Base-by-base conservation (phyloP, 2,797 vertebrate species). In the Xiphorhynchus erythropygius region DNA sequence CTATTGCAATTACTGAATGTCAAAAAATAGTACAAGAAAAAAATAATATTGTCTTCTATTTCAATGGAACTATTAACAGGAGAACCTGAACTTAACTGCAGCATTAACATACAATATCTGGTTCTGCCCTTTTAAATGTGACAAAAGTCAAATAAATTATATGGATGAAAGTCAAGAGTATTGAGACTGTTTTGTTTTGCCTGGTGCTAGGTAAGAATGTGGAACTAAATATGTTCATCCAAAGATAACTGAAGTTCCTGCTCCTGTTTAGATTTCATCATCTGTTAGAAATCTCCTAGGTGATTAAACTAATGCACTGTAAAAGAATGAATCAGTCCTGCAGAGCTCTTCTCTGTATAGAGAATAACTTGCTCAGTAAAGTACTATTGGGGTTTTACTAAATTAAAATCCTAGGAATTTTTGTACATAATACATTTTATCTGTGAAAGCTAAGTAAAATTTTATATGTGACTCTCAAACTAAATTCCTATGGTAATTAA, bases 301-400 rank as follows among this genome's bases (percentile, higher is more conserved):
- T 95, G 91, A 97, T 97, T 97, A 96, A 96, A 97, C 90, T 95
- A 97, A 97, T 96, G 94, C 91, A 89, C 91, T 95, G 70, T 95
- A 93, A 97, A 97, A 96, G 74, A 97, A 96, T 90, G 87, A 89
- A 93, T 80, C 74, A 92, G 68, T 90, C 76, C 77, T 95, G 82
- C 75, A 87, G 90, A 94, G 89, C 71, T 97, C 60, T 52, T 96
- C 87, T 81, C 86, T 87, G 60, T 73, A 87, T 50, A 90, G 92
- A 89, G 91, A 97, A 95, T 94, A 96, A 90, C 81, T 93, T 95
- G 81, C 67, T 94, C 6, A 1, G 88, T 93, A 92, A 92, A 93
- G 65, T 91, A 91, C 84, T 94, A 53, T 23, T 97, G 96, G 79
- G 94, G 76, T 95, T 97, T 97, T 95, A 89, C 94, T 94, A 95